Evolutionary conservation across 2,113 vertebrate genomes (phyloP), one percentile per base, ranked within the genome.

Genomic region (Zosterops lateralis): DNA sequence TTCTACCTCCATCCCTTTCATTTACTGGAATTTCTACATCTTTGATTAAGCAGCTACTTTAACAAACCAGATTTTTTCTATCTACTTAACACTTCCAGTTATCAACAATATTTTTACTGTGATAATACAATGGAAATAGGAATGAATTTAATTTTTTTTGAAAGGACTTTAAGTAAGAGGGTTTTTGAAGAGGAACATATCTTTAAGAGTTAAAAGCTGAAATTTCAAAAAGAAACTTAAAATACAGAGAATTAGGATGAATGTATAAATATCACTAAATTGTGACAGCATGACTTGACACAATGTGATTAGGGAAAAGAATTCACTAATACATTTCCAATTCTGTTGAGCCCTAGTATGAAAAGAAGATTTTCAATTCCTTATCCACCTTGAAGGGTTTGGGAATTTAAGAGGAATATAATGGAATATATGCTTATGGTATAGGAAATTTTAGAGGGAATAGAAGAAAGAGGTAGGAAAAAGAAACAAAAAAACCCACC

Each of bases 71-170:
- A 57, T 53, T 61, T 83, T 56, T 61, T 83, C 36, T 44, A 10
- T 16, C 38, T 84, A 17, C 14, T 79, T 53, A 66, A 79, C 8
- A 16, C 17, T 77, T 54, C 3, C 14, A 29, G 10, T 65, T 56
- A 74, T 32, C 22, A 61, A n/a, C 2, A 51, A 9, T 29, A 47
- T 32, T 78, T 70, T 75, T 70, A 19, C 9, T 29, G 2, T 58
- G 15, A 22, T 53, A 40, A 10, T 17, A 54, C 13, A n/a, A 1
- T 26, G 4, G 13, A 68, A 58, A 36, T 34, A 61, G 0, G 1
- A n/a, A 71, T 48, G 6, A 60, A 90, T 38, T 19, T n/a, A n/a
- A n/a, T n/a, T n/a, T n/a, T n/a, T 56, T 8, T 57, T 57, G 9
- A 57, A 66, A n/a, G 9, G 13, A 40, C 15, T 44, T 60, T 11